Percentiles rank a stretch among this genome's conserved stretches.
Conservation (phyloP, 2,113 vertebrate genomes). For the Lepus europaeus region DNA sequence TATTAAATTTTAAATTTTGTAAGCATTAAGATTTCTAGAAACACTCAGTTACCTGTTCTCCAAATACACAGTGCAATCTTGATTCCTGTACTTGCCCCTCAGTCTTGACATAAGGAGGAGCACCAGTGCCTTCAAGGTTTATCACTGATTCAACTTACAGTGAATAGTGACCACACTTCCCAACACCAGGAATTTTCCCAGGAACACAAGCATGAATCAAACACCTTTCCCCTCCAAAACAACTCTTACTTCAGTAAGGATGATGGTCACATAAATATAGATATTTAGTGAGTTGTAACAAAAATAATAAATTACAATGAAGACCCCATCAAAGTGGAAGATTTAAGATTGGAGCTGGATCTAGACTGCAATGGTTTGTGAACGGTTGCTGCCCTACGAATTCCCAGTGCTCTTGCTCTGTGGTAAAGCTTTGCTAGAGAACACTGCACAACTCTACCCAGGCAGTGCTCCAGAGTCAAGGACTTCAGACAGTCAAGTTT, state of each 20-base stretch:
- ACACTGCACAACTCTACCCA: fast-evolving
- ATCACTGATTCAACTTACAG: background rate
- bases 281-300: background rate
- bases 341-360: background rate
- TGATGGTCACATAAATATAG: background rate
- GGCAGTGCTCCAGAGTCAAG: too few relatives aligned
- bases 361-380: background rate
- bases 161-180: background rate
- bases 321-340: background rate
- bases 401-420: background rate
- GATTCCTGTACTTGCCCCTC: too few relatives aligned
- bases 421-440: background rate
- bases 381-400: background rate
- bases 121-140: too few relatives aligned
- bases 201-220: background rate
- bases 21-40: background rate
- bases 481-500: too few relatives aligned
- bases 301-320: background rate
- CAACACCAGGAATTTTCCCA: background rate
- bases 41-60: background rate
- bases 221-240: background rate
- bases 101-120: too few relatives aligned
- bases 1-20: background rate
- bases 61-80: background rate
- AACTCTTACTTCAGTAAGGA: background rate